Conservation (phyloP, 2,888 invertebrate genomes). For the Hydroisotoma schaefferi region DNA sequence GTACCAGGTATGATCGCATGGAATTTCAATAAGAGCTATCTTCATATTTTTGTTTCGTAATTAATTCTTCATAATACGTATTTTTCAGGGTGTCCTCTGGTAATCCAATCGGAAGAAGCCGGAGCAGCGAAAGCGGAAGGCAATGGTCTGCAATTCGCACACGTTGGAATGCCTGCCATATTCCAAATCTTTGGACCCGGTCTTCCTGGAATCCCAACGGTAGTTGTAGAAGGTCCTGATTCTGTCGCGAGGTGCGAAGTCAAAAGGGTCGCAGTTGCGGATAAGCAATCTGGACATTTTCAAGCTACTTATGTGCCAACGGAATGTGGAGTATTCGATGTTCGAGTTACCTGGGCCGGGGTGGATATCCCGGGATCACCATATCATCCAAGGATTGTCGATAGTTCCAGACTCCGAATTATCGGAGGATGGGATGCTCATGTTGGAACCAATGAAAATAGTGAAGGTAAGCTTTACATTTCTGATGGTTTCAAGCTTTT, state of each 20-base stretch:
- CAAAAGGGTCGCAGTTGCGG: conserved; percentile 44
- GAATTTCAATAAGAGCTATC: too few relatives aligned
- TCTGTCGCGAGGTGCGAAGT: conserved; percentile 53
- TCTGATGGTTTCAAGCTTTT: too few relatives aligned
- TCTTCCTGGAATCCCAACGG: conserved; percentile 55
- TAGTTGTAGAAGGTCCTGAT: conserved; percentile 60
- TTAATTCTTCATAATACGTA: too few relatives aligned
- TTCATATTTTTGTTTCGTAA: too few relatives aligned
- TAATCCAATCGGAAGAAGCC: conserved; percentile 60
- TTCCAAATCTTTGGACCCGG: conserved; percentile 58
- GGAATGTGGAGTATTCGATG: conserved; percentile 87
- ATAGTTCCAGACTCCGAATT: conserved; percentile 66
- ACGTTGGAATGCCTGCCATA: conserved; percentile 56
- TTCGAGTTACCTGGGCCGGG: conserved; percentile 68
- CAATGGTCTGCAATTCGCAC: conserved; percentile 58
- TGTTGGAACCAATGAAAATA: conserved; percentile 32
- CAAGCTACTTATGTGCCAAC: conserved; percentile 85
- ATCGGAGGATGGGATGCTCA: conserved; percentile 82
- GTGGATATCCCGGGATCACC: conserved; percentile 66
- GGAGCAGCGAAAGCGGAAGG: conserved; percentile 62
- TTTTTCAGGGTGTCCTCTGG: conserved; percentile 55
- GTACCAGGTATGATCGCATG: too few relatives aligned
- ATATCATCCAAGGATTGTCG: conserved; percentile 74
- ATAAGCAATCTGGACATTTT: conserved; percentile 65
- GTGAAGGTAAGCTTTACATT: conserved; percentile 7